Percentiles rank a stretch among this genome's conserved stretches.
Evolutionary conservation across 2,797 vertebrate species (phyloP).

Genomic region (Zonotrichia albicollis): DNA sequence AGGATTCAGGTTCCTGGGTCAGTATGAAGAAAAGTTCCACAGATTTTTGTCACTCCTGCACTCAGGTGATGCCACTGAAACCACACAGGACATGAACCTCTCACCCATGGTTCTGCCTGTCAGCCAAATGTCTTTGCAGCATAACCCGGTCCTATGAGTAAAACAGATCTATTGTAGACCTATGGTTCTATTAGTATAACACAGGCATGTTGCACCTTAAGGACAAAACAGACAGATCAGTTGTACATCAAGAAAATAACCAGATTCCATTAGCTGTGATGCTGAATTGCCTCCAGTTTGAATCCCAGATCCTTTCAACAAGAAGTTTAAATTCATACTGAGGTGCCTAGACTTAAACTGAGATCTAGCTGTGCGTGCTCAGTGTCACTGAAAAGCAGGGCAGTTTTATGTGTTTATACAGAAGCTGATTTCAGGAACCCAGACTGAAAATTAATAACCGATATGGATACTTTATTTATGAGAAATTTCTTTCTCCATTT

Average conservation of each 20-base stretch:
- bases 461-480: not conserved
- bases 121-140: not conserved
- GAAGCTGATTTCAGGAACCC: not conserved
- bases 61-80: not conserved
- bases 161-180: not conserved
- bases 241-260: not conserved
- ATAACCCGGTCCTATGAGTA: not conserved
- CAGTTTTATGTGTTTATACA: not conserved
- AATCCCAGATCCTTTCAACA: not conserved
- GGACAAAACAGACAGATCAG: not conserved
- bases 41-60: not conserved
- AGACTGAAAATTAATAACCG: not conserved
- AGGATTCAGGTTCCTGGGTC: rapidly evolving
- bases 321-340: not conserved
- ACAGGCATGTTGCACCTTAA: not conserved
- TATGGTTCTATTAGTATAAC: not conserved
- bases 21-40: rapidly evolving
- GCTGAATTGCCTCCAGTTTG: not conserved
- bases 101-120: not conserved
- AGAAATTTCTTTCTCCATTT: not conserved
- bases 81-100: not conserved
- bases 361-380: not conserved
- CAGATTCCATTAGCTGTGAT: not conserved
- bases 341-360: not conserved
- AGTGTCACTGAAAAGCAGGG: not conserved